Conservation (phyloP, 2,888 invertebrate species). For the Clusia tigrina region DNA sequence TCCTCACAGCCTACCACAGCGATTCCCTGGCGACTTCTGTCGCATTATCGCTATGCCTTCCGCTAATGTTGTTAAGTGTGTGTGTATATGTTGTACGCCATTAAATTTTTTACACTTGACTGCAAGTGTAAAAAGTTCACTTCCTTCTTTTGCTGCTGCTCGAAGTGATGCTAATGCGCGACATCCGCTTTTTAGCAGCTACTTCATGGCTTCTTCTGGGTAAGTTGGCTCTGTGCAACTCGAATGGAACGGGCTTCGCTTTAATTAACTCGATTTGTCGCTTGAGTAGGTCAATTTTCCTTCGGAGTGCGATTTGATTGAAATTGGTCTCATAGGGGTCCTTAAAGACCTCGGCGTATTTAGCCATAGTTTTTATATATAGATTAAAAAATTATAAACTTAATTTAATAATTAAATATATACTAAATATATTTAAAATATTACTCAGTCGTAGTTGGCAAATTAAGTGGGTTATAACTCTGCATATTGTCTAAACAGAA, state of each 20-base stretch:
- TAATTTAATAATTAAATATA: background rate
- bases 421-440: constrained; percentile 33
- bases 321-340: too few species aligned
- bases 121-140: constrained; percentile 47
- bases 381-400: too few species aligned
- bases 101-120: constrained; percentile 52
- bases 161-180: constrained; percentile 58
- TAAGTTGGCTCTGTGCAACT: constrained; percentile 11
- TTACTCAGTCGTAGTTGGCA: too few species aligned
- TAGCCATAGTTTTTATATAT: too few species aligned
- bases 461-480: too few species aligned
- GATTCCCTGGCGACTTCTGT: constrained; percentile 6
- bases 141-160: constrained; percentile 32
- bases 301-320: too few species aligned
- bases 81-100: constrained; percentile 39
- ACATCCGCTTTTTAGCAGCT: constrained; percentile 51
- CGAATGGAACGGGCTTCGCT: constrained; percentile 35
- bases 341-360: too few species aligned
- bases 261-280: constrained; percentile 62
- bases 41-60: background rate
- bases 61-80: background rate
- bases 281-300: constrained; percentile 47
- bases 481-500: too few species aligned
- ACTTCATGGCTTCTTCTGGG: background rate
- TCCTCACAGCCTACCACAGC: constrained; percentile 13